These are phyloP conservation scores for Drosophila falleni DNA, from an alignment of 2,888 invertebrate species.

Conservation along the genomic window DNA sequence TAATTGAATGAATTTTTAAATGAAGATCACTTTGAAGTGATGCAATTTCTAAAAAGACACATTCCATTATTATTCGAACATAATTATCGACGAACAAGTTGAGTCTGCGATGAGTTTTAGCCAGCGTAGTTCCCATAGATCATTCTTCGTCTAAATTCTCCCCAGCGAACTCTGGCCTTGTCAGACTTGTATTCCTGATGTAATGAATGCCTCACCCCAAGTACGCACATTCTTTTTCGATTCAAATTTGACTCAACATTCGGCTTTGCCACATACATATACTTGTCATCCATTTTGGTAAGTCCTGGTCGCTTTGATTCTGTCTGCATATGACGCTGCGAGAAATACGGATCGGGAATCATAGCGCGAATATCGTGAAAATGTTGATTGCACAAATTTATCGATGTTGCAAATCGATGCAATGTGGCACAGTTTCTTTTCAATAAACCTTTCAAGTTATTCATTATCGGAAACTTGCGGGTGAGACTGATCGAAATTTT, in stretches of 20 bases:
- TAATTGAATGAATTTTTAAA: constrained; percentile 9
- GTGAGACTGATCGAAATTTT: constrained; percentile 3
- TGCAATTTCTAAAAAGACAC: constrained; percentile 6
- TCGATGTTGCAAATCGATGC: not conserved
- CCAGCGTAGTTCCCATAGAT: constrained; percentile 38
- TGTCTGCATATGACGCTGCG: not conserved
- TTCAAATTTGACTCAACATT: not conserved
- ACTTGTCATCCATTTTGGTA: not conserved
- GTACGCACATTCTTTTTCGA: not conserved
- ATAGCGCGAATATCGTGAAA: not conserved
- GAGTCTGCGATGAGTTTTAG: not conserved
- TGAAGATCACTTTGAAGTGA: constrained; percentile 11
- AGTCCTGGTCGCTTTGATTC: not conserved
- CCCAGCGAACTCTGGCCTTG: constrained; percentile 39
- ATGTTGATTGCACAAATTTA: not conserved
- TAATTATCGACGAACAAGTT: not conserved
- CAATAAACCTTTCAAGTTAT: not conserved
- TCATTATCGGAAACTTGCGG: not conserved
- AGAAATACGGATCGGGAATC: not conserved
- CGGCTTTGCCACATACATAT: not conserved
- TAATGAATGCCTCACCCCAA: not conserved
- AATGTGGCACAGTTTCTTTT: not conserved
- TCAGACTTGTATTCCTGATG: constrained; percentile 4
- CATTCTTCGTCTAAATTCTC: constrained; percentile 50
- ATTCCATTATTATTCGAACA: not conserved